Percentiles rank a stretch among this genome's conserved stretches.
Conservation (phyloP, 2,113 vertebrate species). For the Coracopsis vasa region DNA sequence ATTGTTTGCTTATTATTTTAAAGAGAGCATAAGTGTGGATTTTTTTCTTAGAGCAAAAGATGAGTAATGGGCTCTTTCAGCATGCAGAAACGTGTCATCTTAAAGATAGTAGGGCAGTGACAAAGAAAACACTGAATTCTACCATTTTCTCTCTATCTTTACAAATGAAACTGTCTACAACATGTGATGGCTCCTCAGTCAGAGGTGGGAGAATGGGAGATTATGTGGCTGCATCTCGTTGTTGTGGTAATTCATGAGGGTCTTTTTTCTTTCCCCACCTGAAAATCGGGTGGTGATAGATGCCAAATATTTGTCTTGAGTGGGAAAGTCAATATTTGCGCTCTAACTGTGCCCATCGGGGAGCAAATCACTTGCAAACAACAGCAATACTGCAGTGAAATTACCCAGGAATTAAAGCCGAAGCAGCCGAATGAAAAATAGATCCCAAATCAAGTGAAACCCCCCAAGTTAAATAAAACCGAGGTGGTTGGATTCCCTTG, state of each 20-base stretch:
- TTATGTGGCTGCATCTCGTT: not conserved
- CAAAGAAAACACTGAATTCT: not conserved
- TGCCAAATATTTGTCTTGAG: slow-evolving; percentile 22
- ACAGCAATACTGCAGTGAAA: not conserved
- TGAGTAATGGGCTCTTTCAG: not conserved
- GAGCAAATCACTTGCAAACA: slow-evolving; percentile 3
- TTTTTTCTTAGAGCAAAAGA: not conserved
- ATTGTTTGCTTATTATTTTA: not conserved
- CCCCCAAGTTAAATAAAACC: not conserved
- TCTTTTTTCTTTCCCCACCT: not conserved
- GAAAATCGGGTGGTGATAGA: not conserved
- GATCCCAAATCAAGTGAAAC: not conserved
- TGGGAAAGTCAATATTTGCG: slow-evolving; percentile 33
- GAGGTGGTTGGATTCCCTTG: slow-evolving; percentile 20
- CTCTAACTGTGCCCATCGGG: not conserved
- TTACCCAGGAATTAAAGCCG: not conserved
- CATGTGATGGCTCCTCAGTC: not conserved
- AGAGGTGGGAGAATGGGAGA: not conserved
- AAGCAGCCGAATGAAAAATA: not conserved
- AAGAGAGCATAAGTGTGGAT: not conserved
- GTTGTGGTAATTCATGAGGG: not conserved
- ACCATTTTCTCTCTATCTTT: not conserved
- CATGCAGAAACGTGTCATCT: not conserved
- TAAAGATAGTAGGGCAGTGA: not conserved
- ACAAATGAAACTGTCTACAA: not conserved